Percentiles rank a stretch among this genome's conserved stretches.
These are phyloP conservation scores for Melanotaenia trifasciata DNA, from an alignment of 2,797 vertebrate species.

Conservation along the genomic window DNA sequence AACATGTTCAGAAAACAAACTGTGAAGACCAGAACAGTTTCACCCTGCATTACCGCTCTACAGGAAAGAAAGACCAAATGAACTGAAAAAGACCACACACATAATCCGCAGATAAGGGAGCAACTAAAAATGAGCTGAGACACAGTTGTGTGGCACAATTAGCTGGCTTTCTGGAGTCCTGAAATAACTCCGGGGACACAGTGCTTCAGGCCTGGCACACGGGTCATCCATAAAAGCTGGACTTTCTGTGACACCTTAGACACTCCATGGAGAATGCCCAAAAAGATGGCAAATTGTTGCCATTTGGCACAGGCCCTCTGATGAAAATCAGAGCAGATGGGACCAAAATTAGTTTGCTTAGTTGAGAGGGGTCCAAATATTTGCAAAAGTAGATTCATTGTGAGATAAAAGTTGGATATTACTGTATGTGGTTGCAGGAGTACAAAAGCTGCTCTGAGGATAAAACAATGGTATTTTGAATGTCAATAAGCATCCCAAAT, in stretches of 20 bases:
- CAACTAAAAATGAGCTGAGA: background rate
- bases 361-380: no score
- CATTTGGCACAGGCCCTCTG: background rate
- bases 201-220: background rate
- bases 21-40: background rate
- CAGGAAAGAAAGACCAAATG: background rate
- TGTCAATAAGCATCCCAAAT: no score
- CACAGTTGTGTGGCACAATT: background rate
- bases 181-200: background rate
- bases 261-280: background rate
- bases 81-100: background rate
- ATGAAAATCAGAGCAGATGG: no score
- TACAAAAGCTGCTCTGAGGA: background rate
- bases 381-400: no score
- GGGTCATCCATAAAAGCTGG: background rate
- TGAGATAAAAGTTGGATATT: no score
- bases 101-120: background rate
- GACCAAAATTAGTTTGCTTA: no score
- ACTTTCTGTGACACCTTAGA: background rate
- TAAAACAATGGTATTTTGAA: no score
- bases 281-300: background rate
- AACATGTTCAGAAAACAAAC: background rate
- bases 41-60: background rate
- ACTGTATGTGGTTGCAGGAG: background rate
- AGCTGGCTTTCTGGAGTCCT: background rate